These are phyloP conservation scores for Neomorphus geoffroyi DNA, from an alignment of 2,797 vertebrate species.

Conservation along the genomic window DNA sequence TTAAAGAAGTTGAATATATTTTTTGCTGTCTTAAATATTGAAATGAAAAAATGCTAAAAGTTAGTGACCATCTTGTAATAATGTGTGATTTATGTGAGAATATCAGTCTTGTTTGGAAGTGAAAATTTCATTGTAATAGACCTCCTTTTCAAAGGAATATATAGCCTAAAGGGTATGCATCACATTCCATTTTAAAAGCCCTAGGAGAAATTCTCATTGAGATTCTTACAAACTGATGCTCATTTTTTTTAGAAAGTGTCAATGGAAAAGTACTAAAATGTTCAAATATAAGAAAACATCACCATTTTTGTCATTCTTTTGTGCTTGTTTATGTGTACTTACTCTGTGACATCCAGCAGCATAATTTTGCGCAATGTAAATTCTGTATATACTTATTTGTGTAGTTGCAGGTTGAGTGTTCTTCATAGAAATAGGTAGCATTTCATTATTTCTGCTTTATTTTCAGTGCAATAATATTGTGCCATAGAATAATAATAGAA, in stretches of 20 bases:
- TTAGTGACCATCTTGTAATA: background rate
- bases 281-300: background rate
- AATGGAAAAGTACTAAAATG: background rate
- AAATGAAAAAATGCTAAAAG: background rate
- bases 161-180: background rate
- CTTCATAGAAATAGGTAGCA: background rate
- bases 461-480: background rate
- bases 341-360: background rate
- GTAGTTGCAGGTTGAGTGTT: background rate
- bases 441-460: background rate
- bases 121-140: background rate
- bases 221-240: background rate
- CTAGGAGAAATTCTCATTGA: background rate
- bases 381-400: background rate
- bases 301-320: background rate
- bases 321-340: background rate
- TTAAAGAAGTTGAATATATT: background rate
- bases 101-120: background rate
- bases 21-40: background rate
- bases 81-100: background rate
- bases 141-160: slow-evolving; percentile 9
- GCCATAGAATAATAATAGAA: too few species aligned
- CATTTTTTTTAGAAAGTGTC: background rate
- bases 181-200: slow-evolving; percentile 34
- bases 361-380: background rate